phyloP scores from a whole-genome alignment of 2,888 invertebrate genomes.

The Brachypalpus laphriformis region DNA sequence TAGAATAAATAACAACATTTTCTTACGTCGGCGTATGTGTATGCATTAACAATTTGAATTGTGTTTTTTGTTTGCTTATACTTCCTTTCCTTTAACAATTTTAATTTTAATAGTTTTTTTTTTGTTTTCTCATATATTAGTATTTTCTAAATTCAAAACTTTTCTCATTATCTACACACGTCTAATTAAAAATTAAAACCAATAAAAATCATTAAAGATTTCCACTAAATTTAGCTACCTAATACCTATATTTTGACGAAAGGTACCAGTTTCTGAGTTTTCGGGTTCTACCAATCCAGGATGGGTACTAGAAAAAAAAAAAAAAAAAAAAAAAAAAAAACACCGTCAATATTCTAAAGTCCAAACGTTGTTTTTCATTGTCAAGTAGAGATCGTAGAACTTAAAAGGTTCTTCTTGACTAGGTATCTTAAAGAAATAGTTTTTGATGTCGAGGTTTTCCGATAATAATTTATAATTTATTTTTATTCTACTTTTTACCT shows the following conservation, averaged over 20 bases:
- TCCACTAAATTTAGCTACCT: neutral
- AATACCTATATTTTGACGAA: neutral
- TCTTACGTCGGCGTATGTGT: constrained; percentile 40
- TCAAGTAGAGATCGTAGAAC: neutral
- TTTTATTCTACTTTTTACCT: neutral
- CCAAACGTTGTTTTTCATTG: neutral
- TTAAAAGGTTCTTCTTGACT: neutral
- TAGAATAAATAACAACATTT: constrained; percentile 70
- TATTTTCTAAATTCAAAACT: constrained; percentile 15
- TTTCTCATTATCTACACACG: constrained; percentile 23
- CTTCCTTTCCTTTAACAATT: constrained; percentile 17
- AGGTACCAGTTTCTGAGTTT: neutral
- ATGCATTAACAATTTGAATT: constrained; percentile 59
- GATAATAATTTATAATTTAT: neutral
- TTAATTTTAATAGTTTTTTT: constrained; percentile 21
- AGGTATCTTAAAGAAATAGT: neutral
- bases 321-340: no score
- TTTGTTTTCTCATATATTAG: neutral
- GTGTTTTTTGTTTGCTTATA: neutral
- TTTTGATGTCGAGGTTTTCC: neutral
- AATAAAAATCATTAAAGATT: neutral
- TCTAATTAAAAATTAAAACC: constrained; percentile 32
- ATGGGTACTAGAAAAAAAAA: no score
- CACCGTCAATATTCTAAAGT: no score
- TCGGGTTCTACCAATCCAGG: no score